Base-by-base conservation (phyloP, 2,888 invertebrate species). In the Drosophila mulleri region DNA sequence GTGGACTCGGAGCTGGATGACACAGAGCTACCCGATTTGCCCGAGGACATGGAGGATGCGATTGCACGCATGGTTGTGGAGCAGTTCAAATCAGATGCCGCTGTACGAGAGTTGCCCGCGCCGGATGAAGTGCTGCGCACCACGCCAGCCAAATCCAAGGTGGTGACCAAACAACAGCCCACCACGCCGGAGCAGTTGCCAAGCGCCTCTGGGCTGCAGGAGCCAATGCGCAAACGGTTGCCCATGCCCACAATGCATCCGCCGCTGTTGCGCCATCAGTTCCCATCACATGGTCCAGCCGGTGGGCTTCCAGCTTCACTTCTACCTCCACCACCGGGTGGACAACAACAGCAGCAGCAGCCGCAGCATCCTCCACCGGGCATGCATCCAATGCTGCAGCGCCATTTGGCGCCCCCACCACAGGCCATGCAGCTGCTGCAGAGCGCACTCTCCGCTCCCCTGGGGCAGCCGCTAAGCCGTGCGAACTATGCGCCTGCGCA, bases 41-140 rank as follows among this genome's bases (percentile, higher is more conserved):
- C 93, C 0, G 94, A 94, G 35, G 93, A 93, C 72, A 93, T 94
- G 93, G 93, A 93, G 66, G 93, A 93, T 61, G 91, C 92, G 3
- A 93, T 93, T 44, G 93, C 93, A n/a, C 94, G 94, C 84, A 94
- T 95, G 94, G 94, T 95, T 92, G 95, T 95, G 76, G 95, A 95
- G 82, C 95, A 95, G 72, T 95, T 95, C 66, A 94, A 94, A 50
- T 94, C 94, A 50, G 94, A 94, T 0, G 94, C 94, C 39, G 93
- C 94, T 18, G 94, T 91, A 0, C 94, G 94, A 50, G 94, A 94
- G 44, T 75, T 93, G 11, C 94, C 94, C 57, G 91, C 94, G 3
- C 76, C 94, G 3, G 90, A 90, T 52, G 92, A 91, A 37, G 88
- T 92, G 18, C 37, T 92, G n/a, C 88, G 91, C 1, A 80, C 89